Base-by-base conservation (phyloP, 2,888 invertebrate species). In the Andrena marginata region DNA sequence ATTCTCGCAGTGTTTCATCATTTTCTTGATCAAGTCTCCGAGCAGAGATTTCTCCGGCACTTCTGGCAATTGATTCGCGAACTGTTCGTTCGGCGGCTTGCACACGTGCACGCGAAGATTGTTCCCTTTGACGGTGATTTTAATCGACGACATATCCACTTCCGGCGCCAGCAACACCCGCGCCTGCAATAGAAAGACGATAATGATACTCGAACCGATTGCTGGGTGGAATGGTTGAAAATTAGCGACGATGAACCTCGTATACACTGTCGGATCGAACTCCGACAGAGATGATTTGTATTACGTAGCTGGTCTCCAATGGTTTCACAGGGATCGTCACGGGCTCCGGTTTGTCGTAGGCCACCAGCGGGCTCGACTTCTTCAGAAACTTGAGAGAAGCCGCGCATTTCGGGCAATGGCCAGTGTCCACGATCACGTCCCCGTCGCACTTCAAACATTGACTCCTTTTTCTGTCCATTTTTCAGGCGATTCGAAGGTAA, bases 91-190 rank as follows among this genome's bases (percentile, higher is more conserved):
- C 56, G 84, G 29, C 0, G 87, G 82, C 29, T 85, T 85, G 65
- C 68, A 80, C n/a, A 88, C 84, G 26, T 80, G 80, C 13, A 90
- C 86, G 26, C 90, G 88, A 26, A 90, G 89, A 70, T 90, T 90
- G 42, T 78, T 87, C 3, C 86, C 87, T 63, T 91, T 90, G n/a
- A 90, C 89, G 8, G 91, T 90, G 77, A 90, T 90, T 68, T 89
- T 90, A n/a, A 89, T 80, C 4, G 90, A 85, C 1, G 91, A 89
- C 73, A 90, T 70, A 7, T 90, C 90, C n/a, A 89, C 84, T 62
- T 89, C 88, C 3, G 89, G 89, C 1, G 89, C 84, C 26, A 90
- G 75, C 16, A 87, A 67, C 64, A 90, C 80, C 72, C 85, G 87
- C 13, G 87, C 89, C 90, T 90, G 23, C 0, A 59, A 70, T 33